phyloP scores from a whole-genome alignment of 2,113 vertebrate species.

The Odocoileus virginianus region DNA sequence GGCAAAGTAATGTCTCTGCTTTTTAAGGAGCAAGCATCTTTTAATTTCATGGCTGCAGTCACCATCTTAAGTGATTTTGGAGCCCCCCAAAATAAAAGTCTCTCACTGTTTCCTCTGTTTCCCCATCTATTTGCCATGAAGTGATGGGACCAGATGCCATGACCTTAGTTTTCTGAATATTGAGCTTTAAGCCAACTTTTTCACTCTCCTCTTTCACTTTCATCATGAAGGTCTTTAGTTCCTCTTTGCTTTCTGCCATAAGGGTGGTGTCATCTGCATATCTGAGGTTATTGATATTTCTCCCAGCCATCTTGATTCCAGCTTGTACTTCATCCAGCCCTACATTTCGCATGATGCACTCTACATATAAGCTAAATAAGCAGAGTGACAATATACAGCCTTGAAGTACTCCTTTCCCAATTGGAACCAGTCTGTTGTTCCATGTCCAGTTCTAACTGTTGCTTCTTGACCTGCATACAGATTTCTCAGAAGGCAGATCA shows the following conservation, averaged over 20 bases:
- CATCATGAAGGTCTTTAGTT: not conserved
- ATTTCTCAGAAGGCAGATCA: not conserved
- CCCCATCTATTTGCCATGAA: not conserved
- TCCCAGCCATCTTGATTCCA: not conserved
- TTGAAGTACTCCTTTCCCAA: not conserved
- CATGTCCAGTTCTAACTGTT: not conserved
- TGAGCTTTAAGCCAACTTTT: not conserved
- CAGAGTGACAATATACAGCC: not conserved
- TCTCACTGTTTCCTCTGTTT: not conserved
- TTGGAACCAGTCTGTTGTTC: not conserved
- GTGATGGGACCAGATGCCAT: not conserved
- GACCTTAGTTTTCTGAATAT: not conserved
- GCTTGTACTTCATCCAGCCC: not conserved
- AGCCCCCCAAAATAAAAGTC: rapidly evolving
- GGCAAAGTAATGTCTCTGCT: not conserved
- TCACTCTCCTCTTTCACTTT: not conserved
- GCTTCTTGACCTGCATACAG: not conserved
- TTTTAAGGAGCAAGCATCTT: not conserved
- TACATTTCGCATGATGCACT: not conserved
- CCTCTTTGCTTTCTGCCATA: not conserved
- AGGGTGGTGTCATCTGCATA: not conserved
- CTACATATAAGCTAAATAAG: not conserved
- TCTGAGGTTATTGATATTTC: not conserved
- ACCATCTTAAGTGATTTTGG: not conserved
- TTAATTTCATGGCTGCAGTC: not conserved